Base-by-base conservation (phyloP, 2,113 vertebrate genomes). In the Rhipidura dahli region DNA sequence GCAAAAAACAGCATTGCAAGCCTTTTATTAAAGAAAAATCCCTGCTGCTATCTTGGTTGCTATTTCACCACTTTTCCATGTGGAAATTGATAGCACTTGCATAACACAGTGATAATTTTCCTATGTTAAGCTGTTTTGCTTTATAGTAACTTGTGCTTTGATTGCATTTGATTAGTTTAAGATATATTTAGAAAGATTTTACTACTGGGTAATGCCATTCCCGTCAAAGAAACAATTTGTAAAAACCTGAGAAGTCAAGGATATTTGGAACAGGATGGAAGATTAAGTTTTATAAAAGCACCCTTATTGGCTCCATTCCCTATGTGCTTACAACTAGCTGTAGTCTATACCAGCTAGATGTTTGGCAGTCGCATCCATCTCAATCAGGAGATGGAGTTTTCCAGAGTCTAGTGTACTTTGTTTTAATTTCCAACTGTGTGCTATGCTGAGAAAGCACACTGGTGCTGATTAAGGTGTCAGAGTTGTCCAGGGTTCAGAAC, bases 121-220 rank as follows among this genome's bases (percentile, higher is more conserved):
- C 64, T 51, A 70, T 63, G 44, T 94, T 90, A 75, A 87, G 69
- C 56, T 96, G 47, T 94, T 95, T 79, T 87, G 57, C 65, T 85
- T 88, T 80, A 65, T 71, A 68, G 33, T 78, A 76, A 87, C 69
- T 92, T 57, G 37, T 90, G 42, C 61, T 94, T 85, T 94, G 78
- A 87, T 96, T 94, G 57, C 78, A 71, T 88, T 90, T 90, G 76
- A 70, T 86, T 89, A 82, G 78, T 40, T 92, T 68, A 80, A 90
- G 80, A 86, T 92, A 78, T 63, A 86, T 86, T 87, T 95, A 88
- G 88, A 77, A 90, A 80, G 54, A 31, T 54, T 54, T 73, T n/a
- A 33, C 68, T 92, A 68, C 68, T 94, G 88, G 59, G 16, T 92
- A 86, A 66, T 88, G 66, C 61, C 35, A 23, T 63, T 88, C 85